A percentile compares a stretch with the other conserved stretches of the same genome.
These are phyloP conservation scores for Sialia sialis DNA, from an alignment of 2,113 vertebrate genomes.

Conservation along the genomic window DNA sequence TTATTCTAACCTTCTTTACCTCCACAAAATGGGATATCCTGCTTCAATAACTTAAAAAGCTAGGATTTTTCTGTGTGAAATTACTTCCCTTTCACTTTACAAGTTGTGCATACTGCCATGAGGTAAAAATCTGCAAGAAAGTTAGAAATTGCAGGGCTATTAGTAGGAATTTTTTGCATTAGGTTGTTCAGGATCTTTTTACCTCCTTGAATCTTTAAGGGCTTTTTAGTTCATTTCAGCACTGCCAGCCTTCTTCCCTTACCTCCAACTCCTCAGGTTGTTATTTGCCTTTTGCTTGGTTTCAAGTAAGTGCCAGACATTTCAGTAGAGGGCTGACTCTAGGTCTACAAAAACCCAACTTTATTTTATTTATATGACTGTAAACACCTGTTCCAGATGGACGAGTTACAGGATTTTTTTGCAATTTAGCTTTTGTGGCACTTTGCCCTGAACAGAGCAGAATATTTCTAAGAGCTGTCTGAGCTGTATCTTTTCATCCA, in stretches of 20 bases:
- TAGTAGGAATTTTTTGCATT: neutral
- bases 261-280: neutral
- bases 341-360: neutral
- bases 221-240: neutral
- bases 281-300: neutral
- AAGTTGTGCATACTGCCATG: neutral
- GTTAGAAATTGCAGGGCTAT: neutral
- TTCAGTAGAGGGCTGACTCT: neutral
- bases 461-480: slow-evolving; percentile 23
- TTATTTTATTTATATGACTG: slow-evolving; percentile 31
- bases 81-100: neutral
- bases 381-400: slow-evolving; percentile 41
- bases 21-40: neutral
- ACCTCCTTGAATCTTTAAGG: neutral
- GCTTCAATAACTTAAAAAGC: neutral
- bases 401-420: slow-evolving; percentile 2
- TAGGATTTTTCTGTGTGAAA: neutral
- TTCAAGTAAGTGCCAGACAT: neutral
- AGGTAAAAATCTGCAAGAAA: neutral
- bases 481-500: slow-evolving; percentile 29
- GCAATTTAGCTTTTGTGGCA: slow-evolving; percentile 8
- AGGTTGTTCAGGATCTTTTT: neutral
- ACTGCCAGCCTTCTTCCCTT: rapidly evolving
- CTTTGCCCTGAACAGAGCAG: slow-evolving; percentile 20
- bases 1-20: neutral